Percentiles rank a stretch among this genome's conserved stretches.
These are phyloP conservation scores for Tokudaia tokunoshimensis DNA, from an alignment of 2,797 vertebrate genomes.

Conservation along the genomic window DNA sequence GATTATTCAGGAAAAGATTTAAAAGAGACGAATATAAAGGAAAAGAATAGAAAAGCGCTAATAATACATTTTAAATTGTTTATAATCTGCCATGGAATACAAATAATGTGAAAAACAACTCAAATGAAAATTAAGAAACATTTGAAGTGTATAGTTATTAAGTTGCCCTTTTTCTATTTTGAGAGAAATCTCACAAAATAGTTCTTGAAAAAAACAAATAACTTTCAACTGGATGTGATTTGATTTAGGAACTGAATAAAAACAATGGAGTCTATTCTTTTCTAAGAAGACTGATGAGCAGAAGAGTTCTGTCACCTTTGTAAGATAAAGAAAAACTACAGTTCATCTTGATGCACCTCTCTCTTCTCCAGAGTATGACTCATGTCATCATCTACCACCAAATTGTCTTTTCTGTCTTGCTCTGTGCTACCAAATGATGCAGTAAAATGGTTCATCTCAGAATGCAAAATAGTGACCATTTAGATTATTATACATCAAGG, in stretches of 20 bases:
- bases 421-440: conserved; percentile 66
- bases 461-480: conserved; percentile 61
- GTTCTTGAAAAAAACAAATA: conserved; percentile 67
- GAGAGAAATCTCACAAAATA: conserved; percentile 14
- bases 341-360: conserved; percentile 57
- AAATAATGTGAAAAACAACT: conserved; percentile 14
- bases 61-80: conserved; percentile 7
- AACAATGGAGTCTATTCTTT: conserved; percentile 55
- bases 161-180: conserved; percentile 16
- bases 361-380: conserved; percentile 67
- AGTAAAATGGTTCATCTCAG: conserved; percentile 66
- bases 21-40: conserved; percentile 7
- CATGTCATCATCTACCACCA: conserved; percentile 48
- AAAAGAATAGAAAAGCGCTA: conserved; percentile 46
- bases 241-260: conserved; percentile 7
- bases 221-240: conserved; percentile 52
- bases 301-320: conserved; percentile 57
- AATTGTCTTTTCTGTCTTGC: conserved; percentile 40
- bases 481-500: conserved; percentile 73
- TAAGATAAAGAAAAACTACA: conserved; percentile 61
- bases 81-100: conserved; percentile 20
- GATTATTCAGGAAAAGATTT: conserved; percentile 57
- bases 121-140: conserved; percentile 37
- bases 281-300: conserved; percentile 48
- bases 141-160: conserved; percentile 17